Percentiles rank a stretch among this genome's conserved stretches.
These are phyloP conservation scores for Gobio occitaniae DNA, from an alignment of 2,797 vertebrate species.

Conservation along the genomic window DNA sequence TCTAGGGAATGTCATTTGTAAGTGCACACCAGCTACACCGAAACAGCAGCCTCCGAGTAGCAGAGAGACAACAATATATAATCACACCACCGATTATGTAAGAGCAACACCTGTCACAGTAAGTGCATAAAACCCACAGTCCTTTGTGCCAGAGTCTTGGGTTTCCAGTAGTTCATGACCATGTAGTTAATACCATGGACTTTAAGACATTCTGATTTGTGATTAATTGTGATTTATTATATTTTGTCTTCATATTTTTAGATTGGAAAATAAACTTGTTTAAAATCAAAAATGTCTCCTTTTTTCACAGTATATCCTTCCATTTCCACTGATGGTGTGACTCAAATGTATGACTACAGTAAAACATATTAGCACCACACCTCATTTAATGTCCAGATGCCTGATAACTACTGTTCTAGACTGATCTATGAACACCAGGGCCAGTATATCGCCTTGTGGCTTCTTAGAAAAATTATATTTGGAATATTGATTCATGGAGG, in stretches of 20 bases:
- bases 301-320: slow-evolving; percentile 1
- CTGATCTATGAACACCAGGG: background rate
- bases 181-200: slow-evolving; percentile 58
- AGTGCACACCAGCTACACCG: slow-evolving; percentile 50
- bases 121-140: slow-evolving; percentile 53
- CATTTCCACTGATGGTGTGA: background rate
- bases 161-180: slow-evolving; percentile 55
- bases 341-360: background rate
- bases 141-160: slow-evolving; percentile 60
- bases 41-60: slow-evolving; percentile 36
- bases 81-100: slow-evolving; percentile 48
- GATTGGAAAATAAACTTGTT: slow-evolving; percentile 69
- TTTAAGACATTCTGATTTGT: slow-evolving; percentile 66
- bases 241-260: slow-evolving; percentile 72
- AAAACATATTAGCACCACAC: background rate
- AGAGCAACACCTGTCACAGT: slow-evolving; percentile 41
- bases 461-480: background rate
- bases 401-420: background rate
- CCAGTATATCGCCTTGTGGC: background rate
- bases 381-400: background rate
- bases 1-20: slow-evolving; percentile 46
- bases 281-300: slow-evolving; percentile 62
- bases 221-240: slow-evolving; percentile 63
- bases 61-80: slow-evolving; percentile 36
- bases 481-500: background rate